Evolutionary conservation across 35 echinoderm and acorn worm genomes (phyloP).

Genomic region (Chiridota heheva): DNA sequence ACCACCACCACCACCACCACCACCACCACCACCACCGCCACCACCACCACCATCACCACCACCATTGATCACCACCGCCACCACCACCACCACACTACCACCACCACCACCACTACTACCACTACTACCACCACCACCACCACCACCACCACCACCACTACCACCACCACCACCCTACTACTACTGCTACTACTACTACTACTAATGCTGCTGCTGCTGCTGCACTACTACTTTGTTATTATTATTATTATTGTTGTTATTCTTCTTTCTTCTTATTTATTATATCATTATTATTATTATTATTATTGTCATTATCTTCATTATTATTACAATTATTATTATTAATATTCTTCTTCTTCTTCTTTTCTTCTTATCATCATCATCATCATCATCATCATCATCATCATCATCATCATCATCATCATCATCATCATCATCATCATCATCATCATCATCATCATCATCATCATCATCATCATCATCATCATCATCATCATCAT

Average conservation of each 20-base stretch:
- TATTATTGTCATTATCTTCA: slow-evolving; percentile 1
- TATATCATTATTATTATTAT: too few relatives aligned
- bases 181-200: too few relatives aligned
- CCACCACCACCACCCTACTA: too few relatives aligned
- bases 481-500: slow-evolving; percentile 36
- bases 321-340: slow-evolving; percentile 1
- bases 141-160: slow-evolving; percentile 4
- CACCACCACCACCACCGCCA: slow-evolving; percentile 3
- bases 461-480: background rate
- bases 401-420: slow-evolving; percentile 5
- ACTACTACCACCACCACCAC: slow-evolving; percentile 4
- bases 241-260: too few relatives aligned
- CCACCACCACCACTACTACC: too few relatives aligned
- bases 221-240: too few relatives aligned
- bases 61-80: too few relatives aligned
- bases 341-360: too few relatives aligned
- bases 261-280: too few relatives aligned
- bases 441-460: slow-evolving; percentile 21
- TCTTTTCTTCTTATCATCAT: background rate
- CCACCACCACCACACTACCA: too few relatives aligned
- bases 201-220: too few relatives aligned
- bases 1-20: slow-evolving; percentile 4
- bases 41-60: slow-evolving; percentile 4
- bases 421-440: slow-evolving; percentile 17
- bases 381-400: slow-evolving; percentile 17